Base-by-base conservation (phyloP, 2,113 vertebrate species). In the Callocephalon fimbriatum region DNA sequence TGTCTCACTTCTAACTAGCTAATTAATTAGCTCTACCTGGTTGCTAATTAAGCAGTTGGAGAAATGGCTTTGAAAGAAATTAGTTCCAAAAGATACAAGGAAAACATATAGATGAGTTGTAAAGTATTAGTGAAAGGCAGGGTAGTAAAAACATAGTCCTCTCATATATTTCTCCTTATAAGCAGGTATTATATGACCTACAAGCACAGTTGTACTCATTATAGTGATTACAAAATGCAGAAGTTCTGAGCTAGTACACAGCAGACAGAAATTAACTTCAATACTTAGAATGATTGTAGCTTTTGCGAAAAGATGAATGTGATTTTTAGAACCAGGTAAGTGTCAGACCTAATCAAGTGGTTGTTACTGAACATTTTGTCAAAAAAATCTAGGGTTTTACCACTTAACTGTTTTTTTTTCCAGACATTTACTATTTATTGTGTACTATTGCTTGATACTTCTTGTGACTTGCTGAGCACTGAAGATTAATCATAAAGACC, bases 1-100 rank as follows among this genome's bases (percentile, higher is more conserved):
- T 71, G 17, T n/a, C 48, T 94, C 22, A 86, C 66, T 47, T 29
- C 25, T 85, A 89, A 79, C 45, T 80, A 65, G 13, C 23, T 83
- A 74, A 88, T 75, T 92, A 96, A 95, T 82, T 87, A 96, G 77
- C 47, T 95, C 40, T 85, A 96, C 48, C 13, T 93, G 29, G 29
- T 94, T 92, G 88, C 83, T 72, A 96, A 90, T 86, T 93, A 95
- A 90, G 23, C 35, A 70, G 20, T 42, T 86, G 48, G 65, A 95
- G 72, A 75, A 66, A 83, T 35, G n/a, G 18, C 58, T 95, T 95
- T 93, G 83, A 83, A 35, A 87, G 18, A 92, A 97, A 22, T 19
- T 95, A 18, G 4, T 77, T 95, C 29, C 93, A 66, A 91, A 87
- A 85, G 9, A 40, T 88, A 40, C 8, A 73, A 21, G 22, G 35